phyloP scores from a whole-genome alignment of 1,140 invertebrate genomes.

The Dreissena rostriformis region DNA sequence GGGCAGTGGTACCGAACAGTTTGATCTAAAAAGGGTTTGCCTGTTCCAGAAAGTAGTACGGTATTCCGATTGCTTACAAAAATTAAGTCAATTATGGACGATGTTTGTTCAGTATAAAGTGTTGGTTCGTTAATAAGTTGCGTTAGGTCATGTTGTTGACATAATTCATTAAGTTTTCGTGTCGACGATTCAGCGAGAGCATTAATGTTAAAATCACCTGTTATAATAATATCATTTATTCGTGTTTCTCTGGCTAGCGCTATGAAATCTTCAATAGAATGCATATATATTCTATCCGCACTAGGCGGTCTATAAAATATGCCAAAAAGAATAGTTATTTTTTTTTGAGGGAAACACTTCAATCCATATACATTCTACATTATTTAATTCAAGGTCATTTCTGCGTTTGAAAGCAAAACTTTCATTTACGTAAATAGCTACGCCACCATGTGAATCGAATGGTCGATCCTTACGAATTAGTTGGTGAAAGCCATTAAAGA shows the following conservation, averaged over 20 bases:
- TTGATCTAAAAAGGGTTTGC: slow-evolving; percentile 5
- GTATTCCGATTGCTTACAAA: neutral
- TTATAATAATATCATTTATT: neutral
- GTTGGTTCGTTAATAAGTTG: slow-evolving; percentile 6
- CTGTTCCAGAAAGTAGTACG: neutral
- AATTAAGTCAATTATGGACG: neutral
- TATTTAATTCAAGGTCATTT: neutral
- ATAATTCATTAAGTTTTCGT: neutral
- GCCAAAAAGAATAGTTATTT: too few relatives aligned
- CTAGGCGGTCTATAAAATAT: too few relatives aligned
- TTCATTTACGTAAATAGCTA: neutral
- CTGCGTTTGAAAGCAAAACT: neutral
- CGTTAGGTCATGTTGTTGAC: neutral
- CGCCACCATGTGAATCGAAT: neutral
- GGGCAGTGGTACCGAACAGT: neutral
- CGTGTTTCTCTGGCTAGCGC: neutral
- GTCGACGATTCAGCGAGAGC: neutral
- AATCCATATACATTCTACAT: neutral
- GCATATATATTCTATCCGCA: too few relatives aligned
- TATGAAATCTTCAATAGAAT: too few relatives aligned
- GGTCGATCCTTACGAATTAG: neutral
- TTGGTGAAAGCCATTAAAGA: too few relatives aligned
- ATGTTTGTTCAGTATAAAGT: neutral
- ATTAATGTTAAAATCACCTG: slow-evolving; percentile 14
- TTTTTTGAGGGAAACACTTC: neutral